These are phyloP conservation scores for Scaptomyza montana DNA, from an alignment of 1,140 invertebrate species.

Conservation along the genomic window DNA sequence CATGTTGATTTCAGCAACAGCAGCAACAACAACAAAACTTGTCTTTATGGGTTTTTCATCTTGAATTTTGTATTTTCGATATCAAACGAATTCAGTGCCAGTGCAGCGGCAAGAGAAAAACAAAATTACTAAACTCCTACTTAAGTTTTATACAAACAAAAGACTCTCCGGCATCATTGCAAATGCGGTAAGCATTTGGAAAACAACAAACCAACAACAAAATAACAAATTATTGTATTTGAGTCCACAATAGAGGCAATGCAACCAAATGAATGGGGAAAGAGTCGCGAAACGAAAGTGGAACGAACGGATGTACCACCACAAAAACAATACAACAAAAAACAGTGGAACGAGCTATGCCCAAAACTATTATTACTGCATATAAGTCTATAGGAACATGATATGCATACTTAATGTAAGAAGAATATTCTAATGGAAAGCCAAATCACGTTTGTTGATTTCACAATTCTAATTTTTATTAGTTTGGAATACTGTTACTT, in stretches of 20 bases:
- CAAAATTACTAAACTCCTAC: background rate
- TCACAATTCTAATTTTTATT: constrained; percentile 6
- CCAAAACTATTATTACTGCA: background rate
- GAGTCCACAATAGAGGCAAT: constrained; percentile 4
- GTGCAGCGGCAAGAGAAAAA: constrained; percentile 43
- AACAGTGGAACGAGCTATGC: constrained; percentile 38
- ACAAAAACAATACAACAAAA: constrained; percentile 30
- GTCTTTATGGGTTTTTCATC: constrained; percentile 48
- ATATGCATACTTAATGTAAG: constrained; percentile 11
- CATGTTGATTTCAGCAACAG: constrained; percentile 56
- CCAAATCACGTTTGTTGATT: constrained; percentile 18
- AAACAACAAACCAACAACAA: constrained; percentile 26
- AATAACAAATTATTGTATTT: constrained; percentile 27
- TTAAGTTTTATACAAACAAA: constrained; percentile 11
- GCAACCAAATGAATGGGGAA: constrained; percentile 30
- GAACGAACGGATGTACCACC: constrained; percentile 67
- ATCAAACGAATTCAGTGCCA: constrained; percentile 59
- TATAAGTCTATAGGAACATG: constrained; percentile 3
- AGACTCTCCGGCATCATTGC: background rate
- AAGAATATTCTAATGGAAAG: constrained; percentile 20
- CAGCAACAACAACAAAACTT: constrained; percentile 25
- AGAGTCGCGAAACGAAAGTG: constrained; percentile 60
- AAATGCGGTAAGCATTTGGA: constrained; percentile 17
- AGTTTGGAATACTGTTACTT: constrained; percentile 15
- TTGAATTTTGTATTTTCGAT: constrained; percentile 11